A percentile compares a stretch with the other conserved stretches of the same genome.
These are phyloP conservation scores for Atta colombica DNA, from an alignment of 1,140 invertebrate genomes.

Conservation along the genomic window DNA sequence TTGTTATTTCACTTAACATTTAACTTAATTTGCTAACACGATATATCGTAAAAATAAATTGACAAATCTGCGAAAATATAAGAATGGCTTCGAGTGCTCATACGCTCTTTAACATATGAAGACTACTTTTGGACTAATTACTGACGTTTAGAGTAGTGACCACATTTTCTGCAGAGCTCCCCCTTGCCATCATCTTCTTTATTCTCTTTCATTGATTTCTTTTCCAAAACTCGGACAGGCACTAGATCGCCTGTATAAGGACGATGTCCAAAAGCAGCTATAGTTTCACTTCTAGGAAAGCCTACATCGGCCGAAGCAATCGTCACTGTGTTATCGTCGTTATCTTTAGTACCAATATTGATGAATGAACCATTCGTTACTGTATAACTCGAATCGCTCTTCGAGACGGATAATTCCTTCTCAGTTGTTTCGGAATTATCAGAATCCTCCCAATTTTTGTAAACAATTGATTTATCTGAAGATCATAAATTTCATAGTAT, in stretches of 20 bases:
- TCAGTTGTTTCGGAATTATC: conserved; percentile 23
- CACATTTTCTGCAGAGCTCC: conserved; percentile 80
- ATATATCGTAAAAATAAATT: background rate
- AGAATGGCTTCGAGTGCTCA: conserved; percentile 17
- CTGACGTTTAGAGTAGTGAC: conserved; percentile 70
- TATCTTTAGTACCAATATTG: conserved; percentile 57
- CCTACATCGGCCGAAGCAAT: conserved; percentile 67
- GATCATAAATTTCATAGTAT: background rate
- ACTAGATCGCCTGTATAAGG: conserved; percentile 66
- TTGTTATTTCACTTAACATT: background rate
- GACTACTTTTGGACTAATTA: conserved; percentile 29
- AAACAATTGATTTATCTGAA: conserved; percentile 39
- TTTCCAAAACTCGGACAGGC: background rate
- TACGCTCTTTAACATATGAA: conserved; percentile 29
- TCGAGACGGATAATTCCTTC: conserved; percentile 2
- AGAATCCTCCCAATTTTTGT: conserved; percentile 10
- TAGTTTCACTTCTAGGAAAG: conserved; percentile 82
- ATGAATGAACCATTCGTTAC: conserved; percentile 66
- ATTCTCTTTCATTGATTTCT: conserved; percentile 42
- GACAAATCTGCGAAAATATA: background rate
- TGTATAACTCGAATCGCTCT: conserved; percentile 28
- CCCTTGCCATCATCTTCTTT: conserved; percentile 51
- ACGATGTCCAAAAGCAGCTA: conserved; percentile 80
- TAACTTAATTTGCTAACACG: background rate
- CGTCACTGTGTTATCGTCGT: conserved; percentile 34